Evolutionary conservation across 2,797 vertebrate genomes (phyloP), one percentile per base, ranked within the genome.

Genomic region (Acipenser ruthenus): DNA sequence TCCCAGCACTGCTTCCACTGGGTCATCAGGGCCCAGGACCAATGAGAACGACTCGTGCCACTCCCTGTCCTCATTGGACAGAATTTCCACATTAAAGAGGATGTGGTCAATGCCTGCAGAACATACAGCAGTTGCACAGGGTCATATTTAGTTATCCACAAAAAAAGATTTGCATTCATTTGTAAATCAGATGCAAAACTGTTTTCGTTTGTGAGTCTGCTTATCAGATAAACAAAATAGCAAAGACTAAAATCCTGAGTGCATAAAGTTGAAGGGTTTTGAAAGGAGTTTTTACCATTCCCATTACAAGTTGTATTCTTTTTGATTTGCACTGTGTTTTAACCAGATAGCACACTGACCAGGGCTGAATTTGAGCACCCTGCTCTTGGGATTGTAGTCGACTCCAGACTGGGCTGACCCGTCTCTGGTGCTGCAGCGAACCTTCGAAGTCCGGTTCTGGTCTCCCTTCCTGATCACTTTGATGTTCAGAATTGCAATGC

Each of bases 21-120:
- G 96, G 49, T 99, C 96, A 55, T 99, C 97, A 0, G 97, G 97
- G 6, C 96, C 95, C 6, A 99, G 92, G 66, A 99, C 96, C 72
- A 99, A 63, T 0, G 96, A 93, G 79, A 99, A 96, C 37, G 96
- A 98, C 71, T 99, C 96, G 0, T 98, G 97, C 97, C 97, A 99
- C 71, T 99, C 95, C 67, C 94, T 81, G 80, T 98, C 96, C 76
- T 99, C 97, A 1, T 97, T 99, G 76, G 97, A 97, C 80, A 99
- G 83, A 72, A 99, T 94, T 76, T 99, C 97, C 51, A 99, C 95
- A 77, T 95, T 96, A 77, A 99, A 99, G 58, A 94, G 69, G 71
- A 94, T 84, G 75, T 94, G 93, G 79, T 94, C 90, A 84, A 95
- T 77, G 4, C 95, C 97, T 99, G 68, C 0, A 62, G 3, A 68